Conservation (phyloP, 2,888 invertebrate genomes). For the Phlogophora meticulosa region DNA sequence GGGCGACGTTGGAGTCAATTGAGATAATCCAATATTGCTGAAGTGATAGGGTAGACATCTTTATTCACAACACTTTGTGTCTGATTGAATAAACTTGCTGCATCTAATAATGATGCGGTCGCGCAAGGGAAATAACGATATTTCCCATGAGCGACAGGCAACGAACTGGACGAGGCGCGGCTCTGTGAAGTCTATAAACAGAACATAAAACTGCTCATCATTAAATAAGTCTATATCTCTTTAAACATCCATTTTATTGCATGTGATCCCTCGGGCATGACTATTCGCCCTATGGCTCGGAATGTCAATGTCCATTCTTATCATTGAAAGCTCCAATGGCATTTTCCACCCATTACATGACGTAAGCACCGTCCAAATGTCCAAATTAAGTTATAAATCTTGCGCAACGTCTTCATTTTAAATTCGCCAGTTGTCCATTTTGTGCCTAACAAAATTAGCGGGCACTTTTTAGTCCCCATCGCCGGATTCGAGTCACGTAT, state of each 20-base stretch:
- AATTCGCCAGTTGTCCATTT: conserved; percentile 75
- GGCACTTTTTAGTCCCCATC: conserved; percentile 75
- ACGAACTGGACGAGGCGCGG: not conserved
- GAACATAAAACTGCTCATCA: conserved; percentile 45
- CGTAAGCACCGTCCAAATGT: conserved; percentile 61
- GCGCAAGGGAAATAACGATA: not conserved
- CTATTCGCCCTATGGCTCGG: conserved; percentile 40
- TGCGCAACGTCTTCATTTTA: conserved; percentile 73
- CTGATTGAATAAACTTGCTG: not conserved
- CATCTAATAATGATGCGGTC: conserved; percentile 5
- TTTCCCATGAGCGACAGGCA: not conserved
- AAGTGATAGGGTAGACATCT: not conserved
- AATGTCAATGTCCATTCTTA: conserved; percentile 56
- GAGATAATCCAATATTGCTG: not conserved
- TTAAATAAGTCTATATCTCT: conserved; percentile 57
- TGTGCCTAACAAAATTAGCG: conserved; percentile 78
- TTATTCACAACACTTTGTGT: not conserved
- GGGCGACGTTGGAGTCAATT: not conserved
- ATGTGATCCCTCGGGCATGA: conserved; percentile 30
- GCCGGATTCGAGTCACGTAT: conserved; percentile 80
- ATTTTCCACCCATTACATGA: conserved; percentile 65
- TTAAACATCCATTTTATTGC: conserved; percentile 46
- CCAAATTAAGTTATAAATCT: conserved; percentile 79
- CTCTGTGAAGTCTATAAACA: conserved; percentile 33
- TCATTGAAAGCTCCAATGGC: conserved; percentile 51